Conservation (phyloP, 2,888 invertebrate genomes). For the Hartigia nigra region DNA sequence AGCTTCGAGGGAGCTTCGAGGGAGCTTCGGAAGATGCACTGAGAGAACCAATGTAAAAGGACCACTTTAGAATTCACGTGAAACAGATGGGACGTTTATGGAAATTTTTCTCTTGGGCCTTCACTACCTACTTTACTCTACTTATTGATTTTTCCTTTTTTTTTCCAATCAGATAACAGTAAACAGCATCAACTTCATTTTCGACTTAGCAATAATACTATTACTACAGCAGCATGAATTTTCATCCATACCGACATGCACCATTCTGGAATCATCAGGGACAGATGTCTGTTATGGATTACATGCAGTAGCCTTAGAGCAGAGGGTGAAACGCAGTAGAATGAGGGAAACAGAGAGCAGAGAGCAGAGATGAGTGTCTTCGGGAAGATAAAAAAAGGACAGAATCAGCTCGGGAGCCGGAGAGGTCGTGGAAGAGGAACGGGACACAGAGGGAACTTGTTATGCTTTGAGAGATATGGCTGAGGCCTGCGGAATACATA, state of each 20-base stretch:
- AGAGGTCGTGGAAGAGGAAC: conserved; percentile 27
- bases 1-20: background rate
- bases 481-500: conserved; percentile 66
- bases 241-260: background rate
- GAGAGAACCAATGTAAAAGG: conserved; percentile 13
- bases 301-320: background rate
- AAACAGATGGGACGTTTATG: conserved; percentile 52
- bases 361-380: conserved; percentile 15
- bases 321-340: conserved; percentile 20
- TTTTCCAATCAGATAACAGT: background rate
- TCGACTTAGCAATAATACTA: background rate
- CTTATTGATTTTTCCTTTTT: background rate
- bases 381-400: conserved; percentile 23
- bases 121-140: background rate
- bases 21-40: conserved; percentile 1
- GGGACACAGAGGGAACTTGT: conserved; percentile 62
- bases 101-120: conserved; percentile 41
- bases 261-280: background rate
- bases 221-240: background rate
- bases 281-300: background rate
- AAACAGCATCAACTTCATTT: background rate
- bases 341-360: conserved; percentile 16
- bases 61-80: conserved; percentile 24
- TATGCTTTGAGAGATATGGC: conserved; percentile 66
- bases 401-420: conserved; percentile 5